Evolutionary conservation across 30 jellyfish, hydroid and myxozoan species (phyloP).

Genomic region (Sanderia malayensis): DNA sequence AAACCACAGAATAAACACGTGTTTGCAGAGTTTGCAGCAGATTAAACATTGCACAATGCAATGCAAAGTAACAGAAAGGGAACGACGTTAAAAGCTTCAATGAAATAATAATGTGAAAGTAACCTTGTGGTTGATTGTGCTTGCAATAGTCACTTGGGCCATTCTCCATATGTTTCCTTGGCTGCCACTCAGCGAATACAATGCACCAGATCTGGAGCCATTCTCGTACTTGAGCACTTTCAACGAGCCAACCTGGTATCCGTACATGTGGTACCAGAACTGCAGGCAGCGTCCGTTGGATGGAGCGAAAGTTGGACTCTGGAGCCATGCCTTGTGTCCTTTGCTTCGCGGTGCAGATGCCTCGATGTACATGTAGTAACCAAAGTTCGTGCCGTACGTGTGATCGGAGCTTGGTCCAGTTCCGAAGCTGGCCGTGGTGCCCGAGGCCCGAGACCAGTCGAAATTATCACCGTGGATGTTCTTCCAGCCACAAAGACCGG

Average conservation of each 20-base stretch:
- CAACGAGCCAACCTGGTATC: constrained; percentile 68
- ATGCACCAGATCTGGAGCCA: constrained; percentile 80
- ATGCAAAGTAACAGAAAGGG: too few species aligned
- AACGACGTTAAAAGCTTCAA: too few species aligned
- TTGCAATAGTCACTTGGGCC: constrained; percentile 81
- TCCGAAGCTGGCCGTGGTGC: constrained; percentile 70
- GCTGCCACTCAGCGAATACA: constrained; percentile 74
- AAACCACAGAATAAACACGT: too few species aligned
- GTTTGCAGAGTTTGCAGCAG: too few species aligned
- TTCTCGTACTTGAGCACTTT: constrained; percentile 71
- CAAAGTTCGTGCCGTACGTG: constrained; percentile 66
- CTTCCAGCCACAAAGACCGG: constrained; percentile 87
- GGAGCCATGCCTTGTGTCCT: constrained; percentile 98
- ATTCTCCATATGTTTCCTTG: constrained; percentile 91
- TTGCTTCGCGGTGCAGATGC: constrained; percentile 78
- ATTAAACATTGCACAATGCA: too few species aligned
- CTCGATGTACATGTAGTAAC: constrained; percentile 52
- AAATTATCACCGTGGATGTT: constrained; percentile 82
- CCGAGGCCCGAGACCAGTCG: constrained; percentile 83
- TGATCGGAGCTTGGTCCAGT: constrained; percentile 88
- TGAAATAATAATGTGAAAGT: too few species aligned
- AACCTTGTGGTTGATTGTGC: constrained; percentile 79
- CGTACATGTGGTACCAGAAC: constrained; percentile 97
- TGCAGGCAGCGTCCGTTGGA: constrained; percentile 89
- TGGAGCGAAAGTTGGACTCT: constrained; percentile 67